Percentiles rank a stretch among this genome's conserved stretches.
Evolutionary conservation across 2,113 vertebrate genomes (phyloP).

Genomic region (Riparia riparia): DNA sequence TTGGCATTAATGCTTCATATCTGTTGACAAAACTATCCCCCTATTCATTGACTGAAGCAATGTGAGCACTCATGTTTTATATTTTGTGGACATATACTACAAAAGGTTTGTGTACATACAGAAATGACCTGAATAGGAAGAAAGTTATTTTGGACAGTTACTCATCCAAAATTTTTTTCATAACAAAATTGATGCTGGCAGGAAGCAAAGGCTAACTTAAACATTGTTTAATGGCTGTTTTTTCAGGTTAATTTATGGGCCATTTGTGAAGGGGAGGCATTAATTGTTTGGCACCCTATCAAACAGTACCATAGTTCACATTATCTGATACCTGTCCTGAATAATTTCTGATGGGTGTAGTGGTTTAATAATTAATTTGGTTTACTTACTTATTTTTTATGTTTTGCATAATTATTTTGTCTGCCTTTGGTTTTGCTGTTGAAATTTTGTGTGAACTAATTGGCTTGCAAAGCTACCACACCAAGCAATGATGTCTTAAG

Average conservation of each 20-base stretch:
- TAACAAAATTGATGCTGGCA: background rate
- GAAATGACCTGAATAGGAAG: background rate
- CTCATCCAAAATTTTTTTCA: background rate
- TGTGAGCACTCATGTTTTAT: background rate
- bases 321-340: background rate
- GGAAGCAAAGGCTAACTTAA: background rate
- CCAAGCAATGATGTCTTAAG: background rate
- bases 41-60: background rate
- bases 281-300: background rate
- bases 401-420: background rate
- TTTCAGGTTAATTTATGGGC: background rate
- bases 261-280: background rate
- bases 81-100: background rate
- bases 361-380: background rate
- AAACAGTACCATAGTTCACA: rapidly evolving
- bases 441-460: background rate
- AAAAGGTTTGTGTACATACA: background rate
- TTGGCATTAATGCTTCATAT: background rate
- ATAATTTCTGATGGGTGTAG: background rate
- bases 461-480: background rate
- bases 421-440: background rate
- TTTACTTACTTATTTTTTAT: background rate
- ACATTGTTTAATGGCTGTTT: background rate
- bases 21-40: background rate
- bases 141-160: background rate